Conservation (phyloP, 1,140 invertebrate species). For the Drosophila rufa region DNA sequence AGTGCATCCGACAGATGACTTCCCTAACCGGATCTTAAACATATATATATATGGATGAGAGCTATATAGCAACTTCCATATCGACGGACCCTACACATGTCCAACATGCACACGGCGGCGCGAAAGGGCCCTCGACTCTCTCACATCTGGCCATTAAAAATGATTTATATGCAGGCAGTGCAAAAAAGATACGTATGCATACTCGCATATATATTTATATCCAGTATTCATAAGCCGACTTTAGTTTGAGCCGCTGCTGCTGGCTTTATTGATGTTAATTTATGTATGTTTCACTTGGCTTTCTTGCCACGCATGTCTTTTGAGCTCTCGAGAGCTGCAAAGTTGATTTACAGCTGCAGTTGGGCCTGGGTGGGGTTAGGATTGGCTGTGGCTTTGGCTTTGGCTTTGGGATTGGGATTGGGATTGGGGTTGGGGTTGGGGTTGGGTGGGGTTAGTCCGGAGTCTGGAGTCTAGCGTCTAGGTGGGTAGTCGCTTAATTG, state of each 20-base stretch:
- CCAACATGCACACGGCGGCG: slow-evolving; percentile 28
- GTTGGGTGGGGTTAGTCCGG: slow-evolving; percentile 32
- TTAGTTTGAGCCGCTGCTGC: slow-evolving; percentile 55
- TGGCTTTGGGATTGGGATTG: slow-evolving; percentile 13
- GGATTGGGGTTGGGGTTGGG: slow-evolving; percentile 20
- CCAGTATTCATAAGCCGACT: slow-evolving; percentile 71
- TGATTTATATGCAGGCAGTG: slow-evolving; percentile 63
- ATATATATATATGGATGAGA: neutral
- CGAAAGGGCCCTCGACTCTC: slow-evolving; percentile 39
- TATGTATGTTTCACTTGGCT: slow-evolving; percentile 72
- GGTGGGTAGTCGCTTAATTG: slow-evolving; percentile 70
- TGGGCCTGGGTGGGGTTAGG: slow-evolving; percentile 20
- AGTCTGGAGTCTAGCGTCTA: slow-evolving; percentile 20
- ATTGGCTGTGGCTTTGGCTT: slow-evolving; percentile 13
- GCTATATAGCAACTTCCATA: slow-evolving; percentile 11
- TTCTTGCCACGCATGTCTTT: slow-evolving; percentile 64
- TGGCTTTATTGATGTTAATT: slow-evolving; percentile 78
- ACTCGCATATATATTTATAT: slow-evolving; percentile 27
- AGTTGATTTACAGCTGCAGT: slow-evolving; percentile 56
- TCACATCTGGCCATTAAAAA: slow-evolving; percentile 64
- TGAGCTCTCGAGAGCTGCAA: slow-evolving; percentile 40
- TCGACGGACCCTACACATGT: slow-evolving; percentile 32
- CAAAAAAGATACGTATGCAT: slow-evolving; percentile 56
- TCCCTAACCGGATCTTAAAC: slow-evolving; percentile 12
- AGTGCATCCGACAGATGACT: slow-evolving; percentile 41